Evolutionary conservation across 2,113 vertebrate species (phyloP).

Genomic region (Amphiprion ocellaris): DNA sequence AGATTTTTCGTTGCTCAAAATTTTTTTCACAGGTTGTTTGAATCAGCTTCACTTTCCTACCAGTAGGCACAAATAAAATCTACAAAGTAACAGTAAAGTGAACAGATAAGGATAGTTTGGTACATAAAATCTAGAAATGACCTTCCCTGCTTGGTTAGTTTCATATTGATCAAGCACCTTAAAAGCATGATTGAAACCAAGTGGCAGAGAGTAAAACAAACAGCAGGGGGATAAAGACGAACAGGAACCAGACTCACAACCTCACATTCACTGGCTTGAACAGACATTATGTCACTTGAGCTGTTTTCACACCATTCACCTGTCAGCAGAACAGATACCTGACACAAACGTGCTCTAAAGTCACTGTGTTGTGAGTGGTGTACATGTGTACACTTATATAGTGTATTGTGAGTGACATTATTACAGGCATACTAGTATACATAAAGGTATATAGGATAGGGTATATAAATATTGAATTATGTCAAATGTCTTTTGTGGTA

Average conservation of each 20-base stretch:
- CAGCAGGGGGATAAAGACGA: background rate
- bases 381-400: too few species aligned
- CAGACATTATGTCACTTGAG: constrained; percentile 30
- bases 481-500: constrained; percentile 38
- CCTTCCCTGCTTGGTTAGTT: background rate
- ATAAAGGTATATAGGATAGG: too few species aligned
- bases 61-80: constrained; percentile 6
- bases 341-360: constrained; percentile 31
- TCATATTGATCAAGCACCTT: background rate
- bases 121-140: background rate
- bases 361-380: background rate
- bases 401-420: too few species aligned
- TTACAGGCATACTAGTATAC: background rate
- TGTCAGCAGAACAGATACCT: constrained; percentile 9
- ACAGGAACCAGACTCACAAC: constrained; percentile 12
- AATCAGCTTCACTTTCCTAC: background rate
- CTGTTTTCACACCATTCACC: constrained; percentile 40
- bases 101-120: constrained; percentile 8
- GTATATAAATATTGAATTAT: background rate
- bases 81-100: background rate
- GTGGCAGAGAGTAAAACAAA: background rate
- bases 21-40: background rate
- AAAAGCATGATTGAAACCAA: background rate
- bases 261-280: constrained; percentile 6
- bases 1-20: background rate